A percentile compares a stretch with the other conserved stretches of the same genome.
phyloP scores from a whole-genome alignment of 2,113 vertebrate genomes.

The Scomber japonicus region DNA sequence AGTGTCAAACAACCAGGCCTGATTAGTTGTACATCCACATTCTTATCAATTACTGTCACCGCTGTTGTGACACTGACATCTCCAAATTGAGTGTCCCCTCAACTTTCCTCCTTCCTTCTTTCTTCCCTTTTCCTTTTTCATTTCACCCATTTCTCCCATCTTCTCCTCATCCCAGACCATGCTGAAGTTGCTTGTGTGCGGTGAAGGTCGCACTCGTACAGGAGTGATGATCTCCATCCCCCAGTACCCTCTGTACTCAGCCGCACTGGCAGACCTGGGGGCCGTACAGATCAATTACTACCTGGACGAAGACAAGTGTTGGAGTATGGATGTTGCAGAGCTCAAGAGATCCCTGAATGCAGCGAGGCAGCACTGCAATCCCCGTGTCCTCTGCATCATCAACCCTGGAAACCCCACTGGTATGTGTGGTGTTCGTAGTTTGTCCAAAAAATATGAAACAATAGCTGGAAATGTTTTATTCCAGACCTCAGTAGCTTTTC shows the following conservation, averaged over 20 bases:
- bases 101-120: background rate
- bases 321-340: conserved; percentile 89
- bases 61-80: no score
- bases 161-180: conserved; percentile 80
- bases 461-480: background rate
- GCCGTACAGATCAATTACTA: conserved; percentile 91
- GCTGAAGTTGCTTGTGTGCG: conserved; percentile 90
- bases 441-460: background rate
- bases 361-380: conserved; percentile 86
- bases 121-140: background rate
- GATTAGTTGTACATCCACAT: background rate
- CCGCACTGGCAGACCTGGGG: conserved; percentile 86
- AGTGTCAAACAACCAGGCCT: background rate
- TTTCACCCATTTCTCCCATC: no score
- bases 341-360: conserved; percentile 83
- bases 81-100: no score
- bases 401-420: conserved; percentile 96
- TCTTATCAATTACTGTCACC: background rate
- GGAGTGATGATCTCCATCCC: conserved; percentile 94
- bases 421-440: conserved; percentile 51
- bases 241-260: conserved; percentile 95
- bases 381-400: conserved; percentile 91
- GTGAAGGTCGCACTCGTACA: conserved; percentile 83
- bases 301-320: conserved; percentile 90
- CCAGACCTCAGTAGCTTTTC: background rate